Evolutionary conservation across 2,113 vertebrate species (phyloP).

Genomic region (Puma concolor): DNA sequence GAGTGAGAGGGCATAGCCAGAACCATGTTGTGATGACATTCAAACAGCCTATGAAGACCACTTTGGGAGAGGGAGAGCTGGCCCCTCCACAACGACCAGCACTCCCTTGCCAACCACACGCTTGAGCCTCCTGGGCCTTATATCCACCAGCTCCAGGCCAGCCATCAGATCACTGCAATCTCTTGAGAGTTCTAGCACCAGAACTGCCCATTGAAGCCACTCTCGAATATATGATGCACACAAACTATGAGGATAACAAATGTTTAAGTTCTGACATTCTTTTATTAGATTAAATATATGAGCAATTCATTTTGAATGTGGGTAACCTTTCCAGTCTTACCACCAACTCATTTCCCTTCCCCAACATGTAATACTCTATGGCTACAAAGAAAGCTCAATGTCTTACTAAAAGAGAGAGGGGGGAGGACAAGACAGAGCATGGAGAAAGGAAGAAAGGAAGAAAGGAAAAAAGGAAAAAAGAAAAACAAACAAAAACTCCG

Average conservation of each 20-base stretch:
- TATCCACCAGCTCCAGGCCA: not conserved
- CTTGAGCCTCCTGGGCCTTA: not conserved
- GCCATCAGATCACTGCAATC: not conserved
- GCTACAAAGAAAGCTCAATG: not conserved
- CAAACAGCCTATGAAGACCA: not conserved
- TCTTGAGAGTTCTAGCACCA: not conserved
- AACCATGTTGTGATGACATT: not conserved
- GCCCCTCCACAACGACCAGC: not conserved
- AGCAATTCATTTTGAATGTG: constrained; percentile 1
- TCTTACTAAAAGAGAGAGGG: not conserved
- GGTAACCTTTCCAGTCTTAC: not conserved
- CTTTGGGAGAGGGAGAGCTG: not conserved
- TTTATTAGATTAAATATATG: constrained; percentile 20
- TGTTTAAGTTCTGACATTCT: not conserved
- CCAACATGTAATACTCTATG: not conserved
- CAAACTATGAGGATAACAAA: not conserved
- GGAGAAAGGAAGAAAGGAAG: not conserved
- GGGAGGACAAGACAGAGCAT: not conserved
- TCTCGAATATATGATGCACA: not conserved
- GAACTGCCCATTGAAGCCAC: not conserved
- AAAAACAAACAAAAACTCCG: not conserved
- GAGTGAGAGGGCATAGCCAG: not conserved
- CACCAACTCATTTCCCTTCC: constrained; percentile 28
- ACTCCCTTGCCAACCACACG: not conserved
- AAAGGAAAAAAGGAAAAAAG: not conserved